Evolutionary conservation across 1,140 invertebrate genomes (phyloP), one percentile per base, ranked within the genome.

Genomic region (Anastrepha ludens): DNA sequence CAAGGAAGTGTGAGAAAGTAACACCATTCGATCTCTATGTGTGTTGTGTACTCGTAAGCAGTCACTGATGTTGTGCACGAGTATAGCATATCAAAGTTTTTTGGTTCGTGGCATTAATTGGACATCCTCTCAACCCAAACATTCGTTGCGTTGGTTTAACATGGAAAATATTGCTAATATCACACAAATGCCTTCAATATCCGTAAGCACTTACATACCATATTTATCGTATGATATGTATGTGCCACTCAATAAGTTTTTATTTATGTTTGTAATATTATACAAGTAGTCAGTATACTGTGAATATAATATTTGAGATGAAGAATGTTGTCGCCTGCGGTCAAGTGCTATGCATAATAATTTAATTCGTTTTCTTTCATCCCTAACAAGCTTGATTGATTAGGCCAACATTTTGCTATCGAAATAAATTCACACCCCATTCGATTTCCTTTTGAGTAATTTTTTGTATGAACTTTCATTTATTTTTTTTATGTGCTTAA

Each of bases 361-460:
- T 44, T 74, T 74, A 74, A 44, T 74, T 47, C 67, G 39, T 5
- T 74, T 39, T 17, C 67, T 47, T 74, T 44, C 39, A n/a, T 39
- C 67, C 2, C 67, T 74, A 74, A 74, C 67, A 74, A 74, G 41
- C 67, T 15, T 47, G 67, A 74, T 74, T 74, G 67, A 74, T 74
- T 74, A 74, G 67, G 67, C 44, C 67, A 74, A 74, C 44, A 74
- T 17, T 74, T 11, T n/a, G 44, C 2, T 55, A 29, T 29, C 29
- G 29, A 29, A 29, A 29, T 29, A 29, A 29, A 29, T 29, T 29
- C 29, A 29, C 29, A 29, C 29, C 29, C 29, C 29, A 29, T 29
- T 29, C 29, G 29, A 0, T 29, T 29, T 29, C 29, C 29, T 29
- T 29, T 29, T 29, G 29, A 29, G 29, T 29, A 29, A 29, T 29